Base-by-base conservation (phyloP, 2,113 vertebrate genomes). In the Zosterops hypoxanthus region DNA sequence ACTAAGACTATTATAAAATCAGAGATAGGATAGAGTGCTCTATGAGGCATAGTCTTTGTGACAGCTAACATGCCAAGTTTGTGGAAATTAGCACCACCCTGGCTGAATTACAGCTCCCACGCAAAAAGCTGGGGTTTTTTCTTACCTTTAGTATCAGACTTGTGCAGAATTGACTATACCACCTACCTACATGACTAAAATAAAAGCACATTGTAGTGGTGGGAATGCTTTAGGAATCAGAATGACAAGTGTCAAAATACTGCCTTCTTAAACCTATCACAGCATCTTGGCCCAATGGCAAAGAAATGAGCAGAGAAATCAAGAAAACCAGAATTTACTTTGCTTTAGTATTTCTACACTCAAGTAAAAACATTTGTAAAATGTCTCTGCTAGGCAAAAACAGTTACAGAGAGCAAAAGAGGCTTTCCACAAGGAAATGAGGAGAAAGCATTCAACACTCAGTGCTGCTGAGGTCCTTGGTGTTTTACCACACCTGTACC, bases 401-500 rank as follows among this genome's bases (percentile, higher is more conserved):
- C 28, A 44, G 33, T 53, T 50, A 21, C 41, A 86, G 46, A 68
- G 15, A 61, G 31, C 65, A 69, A 85, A 69, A 60, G 23, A 84
- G 21, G 56, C 26, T 70, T 82, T 53, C 52, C 46, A n/a, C 11
- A 69, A 60, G 25, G 17, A 68, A 26, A 12, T 39, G n/a, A 87
- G 41, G 23, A 55, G 36, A 73, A 69, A 33, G 31, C 47, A 61
- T 3, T 3, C 0, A 0, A 36, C 4, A 11, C 31, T 42, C 5
- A 17, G 2, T 0, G 0, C 33, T 84, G 36, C 14, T 56, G 28
- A 47, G 18, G 14, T n/a, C 33, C 29, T 50, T 3, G 2, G 34
- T 11, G 2, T 64, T 68, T 72, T 56, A 53, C 33, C 77, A 33
- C 4, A 0, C 13, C 24, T 23, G 39, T 21, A 52, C 49, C 41